Base-by-base conservation (phyloP, 2,797 vertebrate genomes). In the Acestrorhynchus altus region DNA sequence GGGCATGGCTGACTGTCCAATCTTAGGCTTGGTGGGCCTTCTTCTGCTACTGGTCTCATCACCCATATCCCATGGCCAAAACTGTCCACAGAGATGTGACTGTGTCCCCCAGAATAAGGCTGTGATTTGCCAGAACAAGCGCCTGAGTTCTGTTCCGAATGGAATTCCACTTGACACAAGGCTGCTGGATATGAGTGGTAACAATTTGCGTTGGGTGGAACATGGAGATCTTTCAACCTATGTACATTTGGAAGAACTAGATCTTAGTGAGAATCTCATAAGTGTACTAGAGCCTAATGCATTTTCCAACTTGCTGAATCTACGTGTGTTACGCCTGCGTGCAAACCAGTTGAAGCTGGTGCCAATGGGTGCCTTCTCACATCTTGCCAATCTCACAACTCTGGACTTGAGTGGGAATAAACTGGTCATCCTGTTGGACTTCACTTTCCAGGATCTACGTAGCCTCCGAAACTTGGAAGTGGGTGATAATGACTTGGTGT, bases 401-500 rank as follows among this genome's bases (percentile, higher is more conserved):
- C 82, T 99, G 89, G 98, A 99, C 88, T 93, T 99, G 64, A 99
- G 98, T 15, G 97, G 95, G 84, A 99, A 99, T 92, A 97, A 96
- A 83, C 93, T 99, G 10, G 98, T 99, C 59, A 96, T 99, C 88
- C 92, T 99, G 71, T 89, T 99, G 81, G 98, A 99, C 89, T 96
- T 95, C 86, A 95, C 95, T 72, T 99, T 99, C 87, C 96, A 96
- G 90, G 97, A 98, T 83, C 90, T 99, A 78, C 90, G 85, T 67
- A 95, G 90, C 88, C 91, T 99, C 6, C 94, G 91, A 79, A 93
- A 91, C 78, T 93, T 99, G 66, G 96, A 99, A 68, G 95, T 99
- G n/a, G 98, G 97, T 0, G 97, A 99, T 91, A 99, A 99, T 0
- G 96, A 99, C 90, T 85, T 99, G 87, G 97, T 99, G 83, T 99